Evolutionary conservation across 2,797 vertebrate species (phyloP).

Genomic region (Alexandromys oeconomus): DNA sequence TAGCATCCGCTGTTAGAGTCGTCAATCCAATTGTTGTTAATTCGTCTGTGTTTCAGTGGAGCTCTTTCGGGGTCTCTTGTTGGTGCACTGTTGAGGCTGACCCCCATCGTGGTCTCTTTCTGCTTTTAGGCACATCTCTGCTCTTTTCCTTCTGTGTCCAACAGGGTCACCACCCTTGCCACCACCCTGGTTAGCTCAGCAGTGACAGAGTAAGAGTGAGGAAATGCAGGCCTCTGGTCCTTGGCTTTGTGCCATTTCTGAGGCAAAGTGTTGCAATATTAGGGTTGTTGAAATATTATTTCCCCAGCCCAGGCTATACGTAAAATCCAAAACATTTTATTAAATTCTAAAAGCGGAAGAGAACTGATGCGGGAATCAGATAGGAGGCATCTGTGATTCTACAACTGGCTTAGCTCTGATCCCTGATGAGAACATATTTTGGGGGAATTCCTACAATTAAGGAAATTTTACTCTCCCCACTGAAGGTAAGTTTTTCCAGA

Average conservation of each 20-base stretch:
- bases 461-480: conserved; percentile 56
- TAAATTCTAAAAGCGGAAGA: conserved; percentile 58
- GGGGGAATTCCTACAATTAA: conserved; percentile 71
- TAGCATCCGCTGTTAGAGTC: conserved; percentile 15
- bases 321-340: conserved; percentile 57
- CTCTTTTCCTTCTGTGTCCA: conserved; percentile 15
- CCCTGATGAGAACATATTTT: conserved; percentile 79
- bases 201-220: conserved; percentile 59
- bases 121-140: neutral
- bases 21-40: neutral
- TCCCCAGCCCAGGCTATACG: conserved; percentile 21
- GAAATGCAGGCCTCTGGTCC: conserved; percentile 50
- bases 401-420: conserved; percentile 64
- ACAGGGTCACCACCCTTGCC: neutral
- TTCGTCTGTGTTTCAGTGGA: neutral
- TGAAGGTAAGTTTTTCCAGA: conserved; percentile 74
- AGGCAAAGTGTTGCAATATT: conserved; percentile 47
- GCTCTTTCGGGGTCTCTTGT: neutral
- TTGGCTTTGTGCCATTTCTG: conserved; percentile 36
- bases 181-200: conserved; percentile 55
- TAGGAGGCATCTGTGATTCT: conserved; percentile 62
- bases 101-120: neutral
- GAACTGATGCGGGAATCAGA: neutral
- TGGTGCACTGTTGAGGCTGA: neutral
- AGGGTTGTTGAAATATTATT: conserved; percentile 65